These are phyloP conservation scores for Phainopepla nitens DNA, from an alignment of 2,113 vertebrate species.

Conservation along the genomic window DNA sequence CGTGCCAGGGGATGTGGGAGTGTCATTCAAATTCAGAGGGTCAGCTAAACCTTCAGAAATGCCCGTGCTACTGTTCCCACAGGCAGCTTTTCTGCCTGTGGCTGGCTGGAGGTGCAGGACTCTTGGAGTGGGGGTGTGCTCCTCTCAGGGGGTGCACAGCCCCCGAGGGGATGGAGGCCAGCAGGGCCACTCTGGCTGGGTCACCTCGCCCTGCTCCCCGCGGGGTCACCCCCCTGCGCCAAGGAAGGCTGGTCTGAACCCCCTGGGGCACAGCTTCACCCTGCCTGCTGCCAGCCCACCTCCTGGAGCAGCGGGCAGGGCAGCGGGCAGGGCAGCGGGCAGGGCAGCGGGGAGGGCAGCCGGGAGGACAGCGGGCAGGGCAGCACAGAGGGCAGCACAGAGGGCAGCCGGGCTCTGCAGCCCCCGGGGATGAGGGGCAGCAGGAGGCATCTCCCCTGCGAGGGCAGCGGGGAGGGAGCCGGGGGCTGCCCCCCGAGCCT, in stretches of 20 bases:
- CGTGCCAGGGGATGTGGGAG: not conserved
- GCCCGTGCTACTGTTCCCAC: not conserved
- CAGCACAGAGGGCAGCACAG: too few relatives aligned
- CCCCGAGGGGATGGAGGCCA: not conserved
- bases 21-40: not conserved
- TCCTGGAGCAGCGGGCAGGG: not conserved
- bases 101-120: not conserved
- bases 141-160: not conserved
- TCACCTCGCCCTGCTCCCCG: not conserved
- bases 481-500: too few relatives aligned
- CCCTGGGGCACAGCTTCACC: not conserved
- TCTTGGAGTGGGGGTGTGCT: too few relatives aligned
- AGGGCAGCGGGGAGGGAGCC: not conserved
- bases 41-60: not conserved
- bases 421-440: not conserved
- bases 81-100: not conserved
- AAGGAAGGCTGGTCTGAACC: not conserved
- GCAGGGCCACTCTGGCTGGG: fast-evolving
- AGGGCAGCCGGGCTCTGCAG: not conserved
- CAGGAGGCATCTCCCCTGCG: not conserved
- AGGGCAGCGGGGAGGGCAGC: not conserved
- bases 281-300: not conserved
- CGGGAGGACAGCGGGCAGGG: too few relatives aligned
- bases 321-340: too few relatives aligned
- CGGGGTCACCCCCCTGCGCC: fast-evolving